Base-by-base conservation (phyloP, 2,888 invertebrate species). In the Eurytoma adleriae region DNA sequence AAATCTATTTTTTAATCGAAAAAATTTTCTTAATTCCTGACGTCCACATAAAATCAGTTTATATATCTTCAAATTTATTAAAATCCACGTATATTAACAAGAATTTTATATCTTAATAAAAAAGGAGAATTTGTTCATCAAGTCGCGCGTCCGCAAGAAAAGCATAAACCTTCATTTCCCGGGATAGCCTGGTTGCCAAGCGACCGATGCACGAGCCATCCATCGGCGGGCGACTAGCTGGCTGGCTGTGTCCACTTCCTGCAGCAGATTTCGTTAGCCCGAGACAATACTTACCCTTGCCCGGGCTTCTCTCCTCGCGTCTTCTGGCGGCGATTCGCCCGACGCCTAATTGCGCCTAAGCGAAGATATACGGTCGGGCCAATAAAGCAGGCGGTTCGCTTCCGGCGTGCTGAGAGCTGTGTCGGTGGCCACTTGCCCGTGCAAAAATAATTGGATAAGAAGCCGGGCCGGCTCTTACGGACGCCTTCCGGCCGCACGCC, bases 401-500 rank as follows among this genome's bases (percentile, higher is more conserved):
- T 85, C 83, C 84, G 83, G 83, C 75, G 69, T 77, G 76, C 79
- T 84, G 82, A 84, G 84, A 84, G 83, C 82, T 72, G 75, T 81
- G 62, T 75, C 79, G 72, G 78, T 24, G 61, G 64, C n/a, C 62
- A 40, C 73, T 80, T 59, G 79, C 76, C 78, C 80, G 68, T 80
- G 82, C 81, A 81, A 83, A 85, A 83, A 84, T 84, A 84, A 84
- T 83, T 83, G 84, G 76, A 83, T 82, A 79, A 84, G 82, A 81
- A 57, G 70, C 70, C 13, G 18, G 18, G 12, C 18, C 14, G 14
- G 57, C 20, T 50, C 52, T 59, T 69, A 68, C 61, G 48, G 13
- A 54, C 66, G 5, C 16, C 20, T 74, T 74, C 67, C 74, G 16
- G 40, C 27, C 52, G 20, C 54, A 50, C 24, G 24, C 54, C 59